These are phyloP conservation scores for Spicauda simplicius DNA, from an alignment of 2,888 invertebrate species.

Conservation along the genomic window DNA sequence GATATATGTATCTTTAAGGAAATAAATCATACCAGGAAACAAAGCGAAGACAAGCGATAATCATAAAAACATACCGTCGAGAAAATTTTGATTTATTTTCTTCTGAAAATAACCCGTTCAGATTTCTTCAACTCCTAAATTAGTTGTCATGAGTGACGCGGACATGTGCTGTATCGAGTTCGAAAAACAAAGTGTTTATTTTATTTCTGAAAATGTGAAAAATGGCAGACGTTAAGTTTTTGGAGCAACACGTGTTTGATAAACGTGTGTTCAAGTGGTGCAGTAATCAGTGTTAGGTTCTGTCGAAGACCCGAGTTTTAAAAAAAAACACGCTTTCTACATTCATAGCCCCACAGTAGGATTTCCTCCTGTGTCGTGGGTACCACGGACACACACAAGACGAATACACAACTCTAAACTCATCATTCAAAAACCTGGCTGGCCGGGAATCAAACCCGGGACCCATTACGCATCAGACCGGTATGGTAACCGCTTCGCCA, in stretches of 20 bases:
- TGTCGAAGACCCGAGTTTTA: no score
- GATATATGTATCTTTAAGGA: no score
- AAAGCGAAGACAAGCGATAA: not conserved
- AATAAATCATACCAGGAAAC: not conserved
- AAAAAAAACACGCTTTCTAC: no score
- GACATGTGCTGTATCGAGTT: slow-evolving; percentile 33
- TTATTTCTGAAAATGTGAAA: slow-evolving; percentile 18
- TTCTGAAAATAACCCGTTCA: not conserved
- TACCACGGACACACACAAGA: no score
- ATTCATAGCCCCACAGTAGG: no score
- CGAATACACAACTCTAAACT: no score
- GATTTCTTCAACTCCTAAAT: slow-evolving; percentile 14
- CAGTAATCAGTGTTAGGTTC: no score
- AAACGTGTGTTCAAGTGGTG: not conserved
- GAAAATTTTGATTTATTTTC: not conserved
- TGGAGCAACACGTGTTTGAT: slow-evolving; percentile 13
- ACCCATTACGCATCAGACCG: no score
- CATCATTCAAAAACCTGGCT: no score
- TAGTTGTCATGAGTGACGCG: slow-evolving; percentile 17
- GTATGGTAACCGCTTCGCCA: no score
- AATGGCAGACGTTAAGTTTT: not conserved
- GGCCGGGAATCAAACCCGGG: no score
- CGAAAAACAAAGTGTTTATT: slow-evolving; percentile 28
- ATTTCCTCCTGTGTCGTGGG: no score
- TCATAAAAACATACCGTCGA: not conserved